Percentiles rank a stretch among this genome's conserved stretches.
These are phyloP conservation scores for Rhinogobius similis DNA, from an alignment of 2,113 vertebrate species.

Conservation along the genomic window DNA sequence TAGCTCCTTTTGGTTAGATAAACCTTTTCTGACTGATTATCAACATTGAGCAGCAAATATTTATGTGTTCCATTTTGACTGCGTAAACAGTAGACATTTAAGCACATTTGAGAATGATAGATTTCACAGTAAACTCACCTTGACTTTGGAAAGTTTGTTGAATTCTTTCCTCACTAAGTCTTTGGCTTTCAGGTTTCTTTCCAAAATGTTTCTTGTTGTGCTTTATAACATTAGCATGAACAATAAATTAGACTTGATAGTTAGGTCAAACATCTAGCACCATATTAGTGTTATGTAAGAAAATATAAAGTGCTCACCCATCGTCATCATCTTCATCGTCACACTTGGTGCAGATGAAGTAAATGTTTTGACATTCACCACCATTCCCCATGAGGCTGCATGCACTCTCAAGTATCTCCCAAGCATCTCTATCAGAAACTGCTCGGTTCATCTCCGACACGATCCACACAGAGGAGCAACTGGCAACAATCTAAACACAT, in stretches of 20 bases:
- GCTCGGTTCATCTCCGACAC: conserved; percentile 27
- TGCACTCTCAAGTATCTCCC: conserved; percentile 14
- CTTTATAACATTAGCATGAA: not conserved
- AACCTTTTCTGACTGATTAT: not conserved
- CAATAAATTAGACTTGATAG: not conserved
- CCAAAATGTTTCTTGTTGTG: not conserved
- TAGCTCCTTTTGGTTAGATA: not conserved
- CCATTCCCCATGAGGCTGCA: conserved; percentile 15
- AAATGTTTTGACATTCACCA: conserved; percentile 25
- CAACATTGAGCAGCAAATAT: not conserved
- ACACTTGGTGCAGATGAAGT: conserved; percentile 34
- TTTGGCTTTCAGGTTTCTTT: not conserved
- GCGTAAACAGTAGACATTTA: too few species aligned
- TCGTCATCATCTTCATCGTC: not conserved
- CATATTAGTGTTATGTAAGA: not conserved
- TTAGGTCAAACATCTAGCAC: not conserved
- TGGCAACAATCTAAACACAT: conserved; percentile 16
- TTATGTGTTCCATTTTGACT: too few species aligned
- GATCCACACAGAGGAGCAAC: conserved; percentile 33
- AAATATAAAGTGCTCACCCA: not conserved
- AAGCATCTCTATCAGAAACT: conserved; percentile 6
- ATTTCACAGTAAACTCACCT: conserved; percentile 4
- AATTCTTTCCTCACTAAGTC: not conserved
- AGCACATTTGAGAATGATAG: not conserved
- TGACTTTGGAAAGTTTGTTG: conserved; percentile 6